Conservation (phyloP, 2,888 invertebrate genomes). For the Limenitis camilla region DNA sequence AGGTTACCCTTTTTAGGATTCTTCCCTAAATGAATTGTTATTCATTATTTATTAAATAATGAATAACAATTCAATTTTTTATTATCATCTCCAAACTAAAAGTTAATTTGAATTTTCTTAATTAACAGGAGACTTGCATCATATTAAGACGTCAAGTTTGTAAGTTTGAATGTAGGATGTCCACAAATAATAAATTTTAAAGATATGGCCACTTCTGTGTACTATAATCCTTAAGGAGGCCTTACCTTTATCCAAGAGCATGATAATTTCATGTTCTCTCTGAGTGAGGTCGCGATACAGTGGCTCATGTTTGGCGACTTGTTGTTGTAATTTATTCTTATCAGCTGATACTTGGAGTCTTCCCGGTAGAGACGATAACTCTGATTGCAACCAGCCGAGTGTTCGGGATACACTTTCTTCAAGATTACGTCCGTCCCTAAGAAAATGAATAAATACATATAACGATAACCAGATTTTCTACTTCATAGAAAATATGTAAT, state of each 20-base stretch:
- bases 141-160: too few relatives aligned
- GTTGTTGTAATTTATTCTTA: slow-evolving; percentile 85
- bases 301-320: slow-evolving; percentile 91
- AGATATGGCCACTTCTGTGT: not conserved
- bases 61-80: too few relatives aligned
- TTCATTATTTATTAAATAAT: too few relatives aligned
- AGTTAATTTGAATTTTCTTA: too few relatives aligned
- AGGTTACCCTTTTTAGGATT: too few relatives aligned
- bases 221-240: too few relatives aligned
- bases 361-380: slow-evolving; percentile 83
- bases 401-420: slow-evolving; percentile 91
- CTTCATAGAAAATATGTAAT: too few relatives aligned
- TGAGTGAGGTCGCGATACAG: slow-evolving; percentile 91
- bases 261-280: slow-evolving; percentile 94
- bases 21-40: too few relatives aligned
- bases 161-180: not conserved
- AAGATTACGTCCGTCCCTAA: slow-evolving; percentile 90
- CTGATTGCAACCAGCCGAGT: slow-evolving; percentile 90
- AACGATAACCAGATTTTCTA: not conserved
- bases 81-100: too few relatives aligned
- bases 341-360: slow-evolving; percentile 91
- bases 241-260: slow-evolving; percentile 91
- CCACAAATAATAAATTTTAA: not conserved
- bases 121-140: too few relatives aligned
- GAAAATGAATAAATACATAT: not conserved